These are phyloP conservation scores for Falcaria lacertinaria DNA, from an alignment of 2,888 invertebrate species.

Conservation along the genomic window DNA sequence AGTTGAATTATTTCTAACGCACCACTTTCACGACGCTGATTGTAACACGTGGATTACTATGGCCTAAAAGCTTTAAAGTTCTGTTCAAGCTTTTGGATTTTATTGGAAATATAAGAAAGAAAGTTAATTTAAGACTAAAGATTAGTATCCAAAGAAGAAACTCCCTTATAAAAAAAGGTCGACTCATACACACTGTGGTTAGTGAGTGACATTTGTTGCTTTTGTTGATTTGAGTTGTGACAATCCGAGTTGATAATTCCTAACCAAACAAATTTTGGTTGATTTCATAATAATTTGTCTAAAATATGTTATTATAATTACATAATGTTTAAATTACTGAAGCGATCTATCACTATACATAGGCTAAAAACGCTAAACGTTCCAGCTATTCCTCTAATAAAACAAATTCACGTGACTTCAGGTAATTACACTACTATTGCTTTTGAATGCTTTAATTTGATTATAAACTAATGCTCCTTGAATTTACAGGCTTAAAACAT, in stretches of 20 bases:
- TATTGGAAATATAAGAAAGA: no score
- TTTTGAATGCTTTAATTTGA: conserved; percentile 9
- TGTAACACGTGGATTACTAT: no score
- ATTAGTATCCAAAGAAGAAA: no score
- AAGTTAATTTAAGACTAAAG: no score
- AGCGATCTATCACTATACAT: conserved; percentile 14
- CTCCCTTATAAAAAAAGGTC: no score
- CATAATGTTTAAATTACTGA: conserved; percentile 35
- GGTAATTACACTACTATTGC: conserved; percentile 27
- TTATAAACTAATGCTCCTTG: conserved; percentile 10
- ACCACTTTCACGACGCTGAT: no score
- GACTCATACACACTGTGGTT: no score
- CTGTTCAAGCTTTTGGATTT: no score
- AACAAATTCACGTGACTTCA: conserved; percentile 43
- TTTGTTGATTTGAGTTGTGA: conserved; percentile 1
- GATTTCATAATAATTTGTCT: no score
- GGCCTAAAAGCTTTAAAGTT: no score
- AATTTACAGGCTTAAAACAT: conserved; percentile 76
- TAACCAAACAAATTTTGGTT: conserved; percentile 35
- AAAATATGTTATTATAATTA: conserved; percentile 18
- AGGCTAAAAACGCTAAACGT: conserved; percentile 17
- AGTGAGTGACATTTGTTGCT: conserved; percentile 1
- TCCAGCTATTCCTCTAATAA: conserved; percentile 18
- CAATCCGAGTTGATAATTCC: not conserved
- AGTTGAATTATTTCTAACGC: no score